phyloP scores from a whole-genome alignment of 2,113 vertebrate species.

The Centrocercus urophasianus region DNA sequence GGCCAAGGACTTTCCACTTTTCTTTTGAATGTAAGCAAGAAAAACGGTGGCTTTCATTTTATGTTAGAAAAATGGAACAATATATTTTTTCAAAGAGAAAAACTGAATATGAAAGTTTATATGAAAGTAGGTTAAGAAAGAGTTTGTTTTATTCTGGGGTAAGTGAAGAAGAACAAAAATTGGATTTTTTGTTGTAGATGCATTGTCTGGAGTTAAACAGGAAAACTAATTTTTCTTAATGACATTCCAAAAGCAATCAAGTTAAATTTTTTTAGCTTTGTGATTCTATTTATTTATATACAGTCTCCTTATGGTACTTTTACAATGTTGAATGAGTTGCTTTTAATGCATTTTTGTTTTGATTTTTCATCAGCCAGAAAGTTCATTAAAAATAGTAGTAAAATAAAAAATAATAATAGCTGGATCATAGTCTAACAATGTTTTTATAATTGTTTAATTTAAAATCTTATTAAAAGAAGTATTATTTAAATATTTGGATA shows the following conservation, averaged over 20 bases:
- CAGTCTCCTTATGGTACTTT: neutral
- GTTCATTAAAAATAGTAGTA: neutral
- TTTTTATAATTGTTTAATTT: neutral
- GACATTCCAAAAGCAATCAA: neutral
- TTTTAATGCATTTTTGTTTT: neutral
- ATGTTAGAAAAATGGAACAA: neutral
- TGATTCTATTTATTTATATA: neutral
- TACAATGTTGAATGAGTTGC: neutral
- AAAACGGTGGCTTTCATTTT: neutral
- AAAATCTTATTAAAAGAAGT: neutral
- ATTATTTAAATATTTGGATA: neutral
- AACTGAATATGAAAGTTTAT: neutral
- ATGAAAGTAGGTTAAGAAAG: neutral
- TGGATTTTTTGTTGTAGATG: neutral
- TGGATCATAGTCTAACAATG: neutral
- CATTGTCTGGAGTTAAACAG: neutral
- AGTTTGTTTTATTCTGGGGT: neutral
- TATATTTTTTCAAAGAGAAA: neutral
- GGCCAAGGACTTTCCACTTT: neutral
- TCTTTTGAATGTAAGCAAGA: neutral
- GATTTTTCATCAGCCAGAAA: neutral
- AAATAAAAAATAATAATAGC: neutral
- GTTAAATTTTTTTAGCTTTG: neutral
- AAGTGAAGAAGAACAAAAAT: neutral
- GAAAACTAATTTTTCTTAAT: neutral